phyloP scores from a whole-genome alignment of 2,888 invertebrate genomes.

The Brachyptera risi region DNA sequence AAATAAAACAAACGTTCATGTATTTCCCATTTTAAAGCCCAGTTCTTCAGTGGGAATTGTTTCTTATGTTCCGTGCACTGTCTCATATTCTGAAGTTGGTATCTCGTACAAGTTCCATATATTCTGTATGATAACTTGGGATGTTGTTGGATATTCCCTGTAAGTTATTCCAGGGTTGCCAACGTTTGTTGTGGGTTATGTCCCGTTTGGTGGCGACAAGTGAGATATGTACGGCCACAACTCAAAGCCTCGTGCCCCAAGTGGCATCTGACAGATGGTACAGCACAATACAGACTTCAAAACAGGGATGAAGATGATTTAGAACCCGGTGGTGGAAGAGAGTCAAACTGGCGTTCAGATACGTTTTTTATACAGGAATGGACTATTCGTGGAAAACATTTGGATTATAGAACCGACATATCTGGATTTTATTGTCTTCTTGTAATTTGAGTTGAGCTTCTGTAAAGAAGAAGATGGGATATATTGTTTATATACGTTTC shows the following conservation, averaged over 20 bases:
- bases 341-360: neutral
- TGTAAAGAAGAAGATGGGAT: too few relatives aligned
- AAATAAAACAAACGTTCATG: too few relatives aligned
- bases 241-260: neutral
- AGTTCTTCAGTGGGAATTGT: constrained; percentile 8
- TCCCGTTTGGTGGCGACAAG: constrained; percentile 5
- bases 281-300: neutral
- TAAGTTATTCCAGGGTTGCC: neutral
- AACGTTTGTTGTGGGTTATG: neutral
- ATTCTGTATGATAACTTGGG: neutral
- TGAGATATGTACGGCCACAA: neutral
- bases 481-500: too few relatives aligned
- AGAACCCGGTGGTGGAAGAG: neutral
- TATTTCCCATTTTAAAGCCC: constrained; percentile 6
- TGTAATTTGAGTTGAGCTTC: neutral
- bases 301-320: constrained; percentile 2
- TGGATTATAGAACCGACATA: neutral
- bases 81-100: neutral
- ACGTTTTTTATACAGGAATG: neutral
- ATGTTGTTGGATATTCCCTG: neutral
- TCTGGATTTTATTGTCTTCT: neutral
- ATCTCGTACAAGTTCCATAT: constrained; percentile 1
- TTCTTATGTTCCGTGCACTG: neutral
- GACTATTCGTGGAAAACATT: neutral
- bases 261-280: neutral